These are phyloP conservation scores for Emydura subglobosa DNA, from an alignment of 2,113 vertebrate species.

Conservation along the genomic window DNA sequence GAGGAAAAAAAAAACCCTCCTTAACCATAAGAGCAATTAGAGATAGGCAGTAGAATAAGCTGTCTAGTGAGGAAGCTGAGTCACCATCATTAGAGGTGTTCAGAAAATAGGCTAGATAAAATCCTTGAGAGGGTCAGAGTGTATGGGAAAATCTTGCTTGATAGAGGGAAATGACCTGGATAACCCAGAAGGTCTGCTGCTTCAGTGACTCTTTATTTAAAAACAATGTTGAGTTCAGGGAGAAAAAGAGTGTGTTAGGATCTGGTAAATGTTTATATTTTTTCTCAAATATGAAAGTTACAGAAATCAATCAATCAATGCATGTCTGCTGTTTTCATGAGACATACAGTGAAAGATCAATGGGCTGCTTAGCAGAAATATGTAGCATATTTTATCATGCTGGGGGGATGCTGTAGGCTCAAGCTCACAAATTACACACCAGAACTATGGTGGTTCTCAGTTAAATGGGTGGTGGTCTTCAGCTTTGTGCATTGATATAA, in stretches of 20 bases:
- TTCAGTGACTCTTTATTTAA: constrained; percentile 67
- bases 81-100: constrained; percentile 78
- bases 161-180: constrained; percentile 69
- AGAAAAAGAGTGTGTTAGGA: constrained; percentile 53
- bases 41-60: constrained; percentile 69
- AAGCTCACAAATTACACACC: constrained; percentile 61
- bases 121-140: constrained; percentile 77
- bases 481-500: not conserved
- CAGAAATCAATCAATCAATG: constrained; percentile 34
- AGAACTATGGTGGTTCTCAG: constrained; percentile 27
- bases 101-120: constrained; percentile 71
- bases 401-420: constrained; percentile 27
- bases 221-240: constrained; percentile 66
- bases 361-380: constrained; percentile 48
- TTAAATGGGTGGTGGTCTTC: not conserved
- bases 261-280: constrained; percentile 70
- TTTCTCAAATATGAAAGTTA: constrained; percentile 26
- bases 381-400: constrained; percentile 60
- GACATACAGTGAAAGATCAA: constrained; percentile 45
- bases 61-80: constrained; percentile 73
- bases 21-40: constrained; percentile 68
- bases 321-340: constrained; percentile 38
- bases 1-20: constrained; percentile 36
- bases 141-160: constrained; percentile 77
- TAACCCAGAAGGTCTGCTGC: constrained; percentile 70